Base-by-base conservation (phyloP, 2,797 vertebrate genomes). In the Labroides dimidiatus region DNA sequence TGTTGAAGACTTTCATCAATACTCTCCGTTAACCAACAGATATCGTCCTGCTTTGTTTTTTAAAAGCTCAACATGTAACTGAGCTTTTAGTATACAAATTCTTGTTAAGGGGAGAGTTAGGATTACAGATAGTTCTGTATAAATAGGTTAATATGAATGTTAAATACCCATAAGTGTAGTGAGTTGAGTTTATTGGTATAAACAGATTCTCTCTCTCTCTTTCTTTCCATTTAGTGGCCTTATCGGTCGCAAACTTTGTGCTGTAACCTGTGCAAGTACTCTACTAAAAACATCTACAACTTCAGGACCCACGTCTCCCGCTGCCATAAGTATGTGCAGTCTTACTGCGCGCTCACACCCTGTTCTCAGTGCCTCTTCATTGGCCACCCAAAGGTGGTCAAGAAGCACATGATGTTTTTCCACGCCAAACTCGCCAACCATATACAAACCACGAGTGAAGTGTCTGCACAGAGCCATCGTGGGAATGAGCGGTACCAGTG, bases 251-350 rank as follows among this genome's bases (percentile, higher is more conserved):
- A 94, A 80, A 90, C 94, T 0, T 94, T 97, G 85, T 99, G 97
- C 91, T 99, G 97, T 74, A 93, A 84, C 78, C 90, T 99, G 82
- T 99, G 98, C 89, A 96, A 95, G 73, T 99, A 97, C 78, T 98
- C 96, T 0, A 94, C 97, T 11, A 95, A 95, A 55, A 94, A 95
- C 75, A 93, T 96, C 79, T 91, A 95, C 82, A 94, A 96, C 41
- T 97, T 96, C 92, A 96, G 93, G 90, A 94, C 91, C 75, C 97
- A 99, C 24, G 84, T 99, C 49, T 93, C 95, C 21, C 96, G 96
- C 52, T 95, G 90, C 90, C 98, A 99, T 23, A 93, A 94, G 23
- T 96, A 96, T 27, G 93, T 96, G 74, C 84, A 95, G 84, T 92
- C 96, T 1, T 88, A 94, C 69, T 97, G 97, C 61, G 74, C 94